A percentile compares a stretch with the other conserved stretches of the same genome.
phyloP scores from a whole-genome alignment of 2,888 invertebrate genomes.

The Megaustenia siamemsis region DNA sequence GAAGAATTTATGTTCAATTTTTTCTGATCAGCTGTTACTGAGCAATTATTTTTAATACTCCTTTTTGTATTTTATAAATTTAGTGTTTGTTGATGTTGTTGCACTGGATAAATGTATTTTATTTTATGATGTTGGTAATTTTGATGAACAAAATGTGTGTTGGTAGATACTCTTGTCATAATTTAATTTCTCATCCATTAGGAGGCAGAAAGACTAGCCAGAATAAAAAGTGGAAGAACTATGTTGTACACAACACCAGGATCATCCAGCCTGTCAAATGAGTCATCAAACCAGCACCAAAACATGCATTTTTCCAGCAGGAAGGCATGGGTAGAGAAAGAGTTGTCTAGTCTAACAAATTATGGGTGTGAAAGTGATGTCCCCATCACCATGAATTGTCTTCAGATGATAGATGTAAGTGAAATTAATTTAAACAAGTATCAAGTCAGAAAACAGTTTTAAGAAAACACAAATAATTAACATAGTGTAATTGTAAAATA shows the following conservation, averaged over 20 bases:
- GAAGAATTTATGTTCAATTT: too few species aligned
- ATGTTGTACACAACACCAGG: not conserved
- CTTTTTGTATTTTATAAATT: too few species aligned
- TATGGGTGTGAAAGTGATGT: slow-evolving; percentile 1
- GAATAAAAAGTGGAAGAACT: not conserved
- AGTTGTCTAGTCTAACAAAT: not conserved
- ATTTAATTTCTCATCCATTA: not conserved
- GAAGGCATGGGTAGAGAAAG: not conserved
- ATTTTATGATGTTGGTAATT: too few species aligned
- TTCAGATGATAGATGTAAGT: slow-evolving; percentile 36
- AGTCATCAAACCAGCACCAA: not conserved
- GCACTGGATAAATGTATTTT: too few species aligned
- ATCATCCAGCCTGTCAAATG: slow-evolving; percentile 6
- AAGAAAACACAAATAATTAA: too few species aligned
- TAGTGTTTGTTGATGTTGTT: too few species aligned
- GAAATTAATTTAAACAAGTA: too few species aligned
- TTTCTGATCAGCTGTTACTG: too few species aligned
- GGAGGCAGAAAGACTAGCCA: slow-evolving; percentile 44
- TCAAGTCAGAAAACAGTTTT: too few species aligned
- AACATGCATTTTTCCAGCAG: not conserved
- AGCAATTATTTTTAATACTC: too few species aligned
- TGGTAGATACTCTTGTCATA: not conserved
- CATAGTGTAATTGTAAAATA: too few species aligned
- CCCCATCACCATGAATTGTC: not conserved
- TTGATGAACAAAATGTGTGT: not conserved